These are phyloP conservation scores for Numenius arquata DNA, from an alignment of 2,113 vertebrate species.

Conservation along the genomic window DNA sequence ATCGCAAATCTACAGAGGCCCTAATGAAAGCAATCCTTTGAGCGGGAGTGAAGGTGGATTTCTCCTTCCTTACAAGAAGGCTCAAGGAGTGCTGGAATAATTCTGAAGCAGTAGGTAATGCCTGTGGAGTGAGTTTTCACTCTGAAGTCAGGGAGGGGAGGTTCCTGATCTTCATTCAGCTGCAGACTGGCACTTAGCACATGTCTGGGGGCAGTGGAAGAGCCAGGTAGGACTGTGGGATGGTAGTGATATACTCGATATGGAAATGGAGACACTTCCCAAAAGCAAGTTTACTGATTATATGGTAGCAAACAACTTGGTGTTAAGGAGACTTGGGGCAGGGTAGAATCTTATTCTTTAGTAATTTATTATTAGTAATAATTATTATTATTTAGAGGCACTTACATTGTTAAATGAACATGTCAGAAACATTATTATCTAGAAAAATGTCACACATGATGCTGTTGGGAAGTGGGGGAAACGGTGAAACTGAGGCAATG, in stretches of 20 bases:
- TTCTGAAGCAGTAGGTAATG: neutral
- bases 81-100: neutral
- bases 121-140: neutral
- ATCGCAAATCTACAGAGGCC: neutral
- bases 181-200: neutral
- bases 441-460: neutral
- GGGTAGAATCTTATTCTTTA: neutral
- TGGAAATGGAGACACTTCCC: neutral
- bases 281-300: neutral
- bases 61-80: neutral
- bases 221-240: neutral
- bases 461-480: neutral
- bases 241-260: neutral
- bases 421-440: neutral
- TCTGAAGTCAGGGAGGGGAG: neutral
- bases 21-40: slow-evolving; percentile 43
- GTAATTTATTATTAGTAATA: neutral
- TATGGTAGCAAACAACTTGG: neutral
- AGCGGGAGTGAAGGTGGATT: slow-evolving; percentile 7
- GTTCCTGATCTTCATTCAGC: neutral
- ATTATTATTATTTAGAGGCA: neutral
- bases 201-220: neutral
- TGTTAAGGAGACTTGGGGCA: neutral
- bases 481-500: neutral
- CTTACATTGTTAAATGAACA: neutral